A percentile compares a stretch with the other conserved stretches of the same genome.
These are phyloP conservation scores for Garrulus glandarius DNA, from an alignment of 2,797 vertebrate genomes.

Conservation along the genomic window DNA sequence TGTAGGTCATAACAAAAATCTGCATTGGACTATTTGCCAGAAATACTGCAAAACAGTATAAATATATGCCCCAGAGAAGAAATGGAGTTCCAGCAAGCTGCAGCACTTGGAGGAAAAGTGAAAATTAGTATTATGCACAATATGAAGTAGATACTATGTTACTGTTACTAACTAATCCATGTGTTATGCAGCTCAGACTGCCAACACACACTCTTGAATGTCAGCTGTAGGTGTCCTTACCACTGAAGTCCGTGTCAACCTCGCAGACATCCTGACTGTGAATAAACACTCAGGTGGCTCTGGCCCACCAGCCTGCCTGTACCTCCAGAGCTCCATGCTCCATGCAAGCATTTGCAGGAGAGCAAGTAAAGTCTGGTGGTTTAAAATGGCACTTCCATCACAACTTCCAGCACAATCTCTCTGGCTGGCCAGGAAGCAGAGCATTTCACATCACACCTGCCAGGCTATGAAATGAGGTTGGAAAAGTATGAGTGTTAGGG, in stretches of 20 bases:
- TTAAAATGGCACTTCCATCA: neutral
- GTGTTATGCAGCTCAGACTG: neutral
- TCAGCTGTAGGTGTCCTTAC: neutral
- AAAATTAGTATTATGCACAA: neutral
- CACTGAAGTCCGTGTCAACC: rapidly evolving
- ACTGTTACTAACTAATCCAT: neutral
- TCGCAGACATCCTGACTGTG: neutral
- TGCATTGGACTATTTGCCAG: neutral
- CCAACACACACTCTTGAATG: neutral
- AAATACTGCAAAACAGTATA: neutral
- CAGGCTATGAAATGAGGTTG: neutral
- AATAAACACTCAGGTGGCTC: neutral
- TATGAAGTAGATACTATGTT: neutral
- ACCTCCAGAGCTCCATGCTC: neutral
- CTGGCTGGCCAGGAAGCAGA: neutral
- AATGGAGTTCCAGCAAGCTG: neutral
- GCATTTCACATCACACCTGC: neutral
- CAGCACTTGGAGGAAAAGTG: neutral
- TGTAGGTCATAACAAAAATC: neutral
- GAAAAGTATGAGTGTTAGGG: rapidly evolving
- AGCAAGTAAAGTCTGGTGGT: neutral
- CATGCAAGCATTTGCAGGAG: neutral
- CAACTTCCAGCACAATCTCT: neutral
- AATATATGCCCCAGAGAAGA: neutral
- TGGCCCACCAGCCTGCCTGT: neutral